These are phyloP conservation scores for Tetrapedia diversipes DNA, from an alignment of 2,888 invertebrate species.

Conservation along the genomic window DNA sequence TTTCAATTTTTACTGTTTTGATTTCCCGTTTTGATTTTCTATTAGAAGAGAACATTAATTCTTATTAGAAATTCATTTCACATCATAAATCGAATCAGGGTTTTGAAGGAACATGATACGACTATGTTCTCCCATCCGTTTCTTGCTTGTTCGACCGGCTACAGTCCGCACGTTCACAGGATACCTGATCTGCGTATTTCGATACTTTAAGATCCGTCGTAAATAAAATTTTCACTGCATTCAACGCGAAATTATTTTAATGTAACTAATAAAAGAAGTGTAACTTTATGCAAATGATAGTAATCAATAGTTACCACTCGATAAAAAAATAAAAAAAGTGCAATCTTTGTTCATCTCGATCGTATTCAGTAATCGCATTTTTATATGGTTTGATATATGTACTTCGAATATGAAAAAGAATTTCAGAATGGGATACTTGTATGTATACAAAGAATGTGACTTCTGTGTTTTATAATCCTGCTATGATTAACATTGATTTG, in stretches of 20 bases:
- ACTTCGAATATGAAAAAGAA: slow-evolving; percentile 14
- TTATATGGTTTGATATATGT: not conserved
- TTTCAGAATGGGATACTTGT: not conserved
- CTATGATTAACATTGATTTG: not conserved
- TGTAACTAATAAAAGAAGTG: slow-evolving; percentile 3
- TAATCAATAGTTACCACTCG: not conserved
- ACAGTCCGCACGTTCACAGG: slow-evolving; percentile 64
- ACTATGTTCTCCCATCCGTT: slow-evolving; percentile 67
- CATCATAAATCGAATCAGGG: slow-evolving; percentile 23
- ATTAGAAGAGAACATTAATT: not conserved
- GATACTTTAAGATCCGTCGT: slow-evolving; percentile 69
- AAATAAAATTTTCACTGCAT: slow-evolving; percentile 67
- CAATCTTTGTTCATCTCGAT: slow-evolving; percentile 14
- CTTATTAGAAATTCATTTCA: not conserved
- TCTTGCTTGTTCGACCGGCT: slow-evolving; percentile 73
- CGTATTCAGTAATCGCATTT: slow-evolving; percentile 25
- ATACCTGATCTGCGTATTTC: slow-evolving; percentile 74
- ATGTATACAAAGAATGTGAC: slow-evolving; percentile 12
- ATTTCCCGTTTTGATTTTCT: not conserved
- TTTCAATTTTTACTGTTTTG: not conserved
- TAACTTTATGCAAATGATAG: not conserved
- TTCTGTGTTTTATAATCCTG: slow-evolving; percentile 1
- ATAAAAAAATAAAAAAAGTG: slow-evolving; percentile 24
- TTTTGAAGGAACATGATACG: slow-evolving; percentile 31
- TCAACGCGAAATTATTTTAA: slow-evolving; percentile 37